A percentile compares a stretch with the other conserved stretches of the same genome.
Conservation (phyloP, 2,888 invertebrate genomes). For the Pseudanteris insignis region DNA sequence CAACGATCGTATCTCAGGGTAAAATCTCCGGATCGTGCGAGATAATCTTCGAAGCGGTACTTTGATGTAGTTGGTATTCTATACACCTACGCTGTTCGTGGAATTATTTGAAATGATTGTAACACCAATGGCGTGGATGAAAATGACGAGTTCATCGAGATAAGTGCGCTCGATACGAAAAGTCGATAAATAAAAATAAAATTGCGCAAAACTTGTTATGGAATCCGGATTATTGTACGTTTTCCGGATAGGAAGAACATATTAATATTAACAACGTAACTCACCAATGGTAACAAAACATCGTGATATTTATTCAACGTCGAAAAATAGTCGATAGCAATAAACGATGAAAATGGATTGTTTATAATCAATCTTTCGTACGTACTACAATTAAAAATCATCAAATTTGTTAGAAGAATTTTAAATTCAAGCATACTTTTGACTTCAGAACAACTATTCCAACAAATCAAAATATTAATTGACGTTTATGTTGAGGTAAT, state of each 20-base stretch:
- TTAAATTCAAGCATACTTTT: no score
- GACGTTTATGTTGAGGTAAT: not conserved
- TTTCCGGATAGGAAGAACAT: no score
- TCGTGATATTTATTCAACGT: no score
- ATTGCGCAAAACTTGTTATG: conserved; percentile 19
- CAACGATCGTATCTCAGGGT: conserved; percentile 60
- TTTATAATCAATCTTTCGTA: no score
- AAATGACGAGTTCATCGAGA: conserved; percentile 41
- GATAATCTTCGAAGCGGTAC: conserved; percentile 62
- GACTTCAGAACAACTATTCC: no score
- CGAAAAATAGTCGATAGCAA: no score
- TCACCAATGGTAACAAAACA: no score
- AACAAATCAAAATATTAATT: no score
- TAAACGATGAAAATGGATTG: no score
- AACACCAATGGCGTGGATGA: conserved; percentile 31
- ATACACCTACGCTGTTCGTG: conserved; percentile 52
- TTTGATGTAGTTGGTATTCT: conserved; percentile 57
- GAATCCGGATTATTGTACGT: conserved; percentile 17
- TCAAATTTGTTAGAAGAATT: no score
- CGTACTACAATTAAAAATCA: no score
- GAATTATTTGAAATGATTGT: conserved; percentile 41
- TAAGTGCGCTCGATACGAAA: conserved; percentile 19
- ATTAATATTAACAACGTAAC: no score
- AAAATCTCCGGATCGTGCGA: conserved; percentile 62
- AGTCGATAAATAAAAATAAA: conserved; percentile 24